Conservation (phyloP, 2,797 vertebrate genomes). For the Cossypha niveicapilla region DNA sequence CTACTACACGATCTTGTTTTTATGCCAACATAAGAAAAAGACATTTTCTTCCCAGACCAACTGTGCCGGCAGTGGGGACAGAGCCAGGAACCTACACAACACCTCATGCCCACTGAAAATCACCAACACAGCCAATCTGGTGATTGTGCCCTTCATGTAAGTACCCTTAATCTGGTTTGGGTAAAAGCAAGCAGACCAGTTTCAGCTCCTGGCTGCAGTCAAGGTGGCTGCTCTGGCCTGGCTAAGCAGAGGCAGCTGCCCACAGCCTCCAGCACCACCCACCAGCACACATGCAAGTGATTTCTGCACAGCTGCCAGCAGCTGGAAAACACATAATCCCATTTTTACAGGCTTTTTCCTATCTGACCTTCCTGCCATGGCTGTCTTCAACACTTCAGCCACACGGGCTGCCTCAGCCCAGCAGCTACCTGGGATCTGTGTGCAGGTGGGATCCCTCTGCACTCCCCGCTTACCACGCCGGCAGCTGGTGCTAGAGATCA, state of each 20-base stretch:
- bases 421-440: not conserved
- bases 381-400: not conserved
- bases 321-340: not conserved
- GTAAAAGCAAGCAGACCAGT: not conserved
- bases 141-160: not conserved
- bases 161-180: not conserved
- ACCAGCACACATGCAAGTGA: fast-evolving
- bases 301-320: not conserved
- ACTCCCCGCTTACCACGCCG: fast-evolving
- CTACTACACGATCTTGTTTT: not conserved
- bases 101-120: not conserved
- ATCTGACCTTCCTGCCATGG: not conserved
- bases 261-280: fast-evolving
- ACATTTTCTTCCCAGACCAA: conserved; percentile 28
- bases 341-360: not conserved
- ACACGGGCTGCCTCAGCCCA: fast-evolving
- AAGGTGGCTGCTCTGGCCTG: not conserved
- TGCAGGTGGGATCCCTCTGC: fast-evolving
- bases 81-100: not conserved
- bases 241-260: not conserved
- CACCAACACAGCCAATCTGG: not conserved
- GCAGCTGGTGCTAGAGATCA: not conserved
- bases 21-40: not conserved
- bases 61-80: not conserved
- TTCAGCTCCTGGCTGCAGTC: not conserved